Conservation (phyloP, 2,797 vertebrate genomes). For the Microctenopoma steveboyesi region DNA sequence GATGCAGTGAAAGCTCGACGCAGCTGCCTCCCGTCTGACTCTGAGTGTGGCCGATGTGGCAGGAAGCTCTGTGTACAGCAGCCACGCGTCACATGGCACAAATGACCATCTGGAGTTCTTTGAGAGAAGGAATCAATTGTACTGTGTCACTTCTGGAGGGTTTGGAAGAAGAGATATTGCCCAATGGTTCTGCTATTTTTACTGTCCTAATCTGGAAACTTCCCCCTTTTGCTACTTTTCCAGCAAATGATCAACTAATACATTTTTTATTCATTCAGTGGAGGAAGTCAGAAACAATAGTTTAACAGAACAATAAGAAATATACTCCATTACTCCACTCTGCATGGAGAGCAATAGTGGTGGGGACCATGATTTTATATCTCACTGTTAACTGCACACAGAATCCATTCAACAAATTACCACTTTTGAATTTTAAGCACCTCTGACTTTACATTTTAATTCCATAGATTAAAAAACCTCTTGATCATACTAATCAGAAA, state of each 20-base stretch:
- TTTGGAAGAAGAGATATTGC: not conserved
- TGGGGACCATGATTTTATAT: not conserved
- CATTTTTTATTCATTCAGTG: no score
- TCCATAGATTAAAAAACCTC: not conserved
- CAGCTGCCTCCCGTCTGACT: constrained; percentile 36
- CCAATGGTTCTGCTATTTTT: not conserved
- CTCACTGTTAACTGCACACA: not conserved
- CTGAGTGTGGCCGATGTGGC: constrained; percentile 1
- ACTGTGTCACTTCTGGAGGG: not conserved
- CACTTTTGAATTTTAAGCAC: not conserved
- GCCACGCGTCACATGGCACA: constrained; percentile 29
- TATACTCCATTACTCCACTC: no score
- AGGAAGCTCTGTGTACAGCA: constrained; percentile 5
- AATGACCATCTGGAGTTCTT: constrained; percentile 25
- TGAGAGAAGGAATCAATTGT: not conserved
- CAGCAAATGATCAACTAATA: no score
- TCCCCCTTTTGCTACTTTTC: no score
- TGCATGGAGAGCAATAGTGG: not conserved
- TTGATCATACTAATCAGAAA: constrained; percentile 13
- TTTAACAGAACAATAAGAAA: no score
- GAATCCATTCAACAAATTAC: not conserved
- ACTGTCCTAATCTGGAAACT: no score
- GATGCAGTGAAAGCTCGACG: constrained; percentile 11
- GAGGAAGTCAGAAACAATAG: no score
- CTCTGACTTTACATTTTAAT: not conserved